Conservation (phyloP, 92 coral and sea anemone genomes). For the Anthopleura xanthogrammica region DNA sequence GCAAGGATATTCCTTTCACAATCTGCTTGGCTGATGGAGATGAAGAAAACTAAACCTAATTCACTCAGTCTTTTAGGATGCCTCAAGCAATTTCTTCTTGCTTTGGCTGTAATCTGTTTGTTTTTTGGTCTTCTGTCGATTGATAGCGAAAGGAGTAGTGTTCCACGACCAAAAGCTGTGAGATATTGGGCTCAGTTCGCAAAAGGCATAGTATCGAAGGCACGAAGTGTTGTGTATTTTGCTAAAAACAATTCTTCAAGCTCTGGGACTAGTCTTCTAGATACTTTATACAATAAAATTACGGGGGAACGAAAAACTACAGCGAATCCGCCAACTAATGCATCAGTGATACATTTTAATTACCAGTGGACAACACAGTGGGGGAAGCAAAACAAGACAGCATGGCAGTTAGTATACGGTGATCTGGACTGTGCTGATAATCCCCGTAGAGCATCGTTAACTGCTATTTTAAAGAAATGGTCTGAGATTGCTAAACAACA, state of each 20-base stretch:
- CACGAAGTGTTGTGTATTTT: not conserved
- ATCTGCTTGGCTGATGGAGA: not conserved
- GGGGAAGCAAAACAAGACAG: constrained; percentile 26
- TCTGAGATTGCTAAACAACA: constrained; percentile 20
- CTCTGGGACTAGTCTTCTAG: not conserved
- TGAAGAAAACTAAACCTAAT: not conserved
- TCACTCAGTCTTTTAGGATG: not conserved
- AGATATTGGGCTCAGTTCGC: not conserved
- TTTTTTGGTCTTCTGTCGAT: not conserved
- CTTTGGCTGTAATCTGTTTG: not conserved
- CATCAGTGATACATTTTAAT: not conserved
- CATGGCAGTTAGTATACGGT: constrained; percentile 22
- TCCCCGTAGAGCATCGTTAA: constrained; percentile 3
- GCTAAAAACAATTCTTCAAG: not conserved
- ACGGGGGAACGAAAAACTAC: not conserved
- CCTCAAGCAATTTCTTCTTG: constrained; percentile 8
- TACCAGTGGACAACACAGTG: constrained; percentile 25
- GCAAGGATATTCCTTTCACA: too few relatives aligned
- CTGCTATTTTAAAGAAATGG: constrained; percentile 24
- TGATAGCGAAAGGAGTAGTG: constrained; percentile 5
- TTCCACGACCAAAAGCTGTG: constrained; percentile 16
- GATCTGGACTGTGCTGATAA: constrained; percentile 36
- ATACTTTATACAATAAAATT: not conserved
- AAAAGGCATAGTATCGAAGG: not conserved
- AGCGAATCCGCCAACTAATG: not conserved